These are phyloP conservation scores for Pocillopora verrucosa DNA, from an alignment of 64 coral and sea anemone species.

Conservation along the genomic window DNA sequence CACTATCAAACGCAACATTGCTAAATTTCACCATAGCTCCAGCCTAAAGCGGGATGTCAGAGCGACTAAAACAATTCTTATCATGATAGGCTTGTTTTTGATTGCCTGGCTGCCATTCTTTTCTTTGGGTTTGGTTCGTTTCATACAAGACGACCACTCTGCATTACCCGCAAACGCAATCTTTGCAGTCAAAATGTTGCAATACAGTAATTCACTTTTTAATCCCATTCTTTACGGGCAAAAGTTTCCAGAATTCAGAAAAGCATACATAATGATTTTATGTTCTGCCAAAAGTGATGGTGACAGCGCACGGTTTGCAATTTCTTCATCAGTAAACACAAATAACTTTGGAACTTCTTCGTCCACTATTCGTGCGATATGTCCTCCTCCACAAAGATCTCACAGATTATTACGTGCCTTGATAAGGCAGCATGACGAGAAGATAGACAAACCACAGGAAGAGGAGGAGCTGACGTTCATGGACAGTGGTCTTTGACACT, in stretches of 20 bases:
- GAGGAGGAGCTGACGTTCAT: background rate
- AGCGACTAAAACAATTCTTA: constrained; percentile 64
- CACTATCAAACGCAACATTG: constrained; percentile 40
- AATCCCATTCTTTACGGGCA: constrained; percentile 81
- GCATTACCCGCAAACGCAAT: constrained; percentile 43
- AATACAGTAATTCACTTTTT: constrained; percentile 79
- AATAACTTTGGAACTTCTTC: background rate
- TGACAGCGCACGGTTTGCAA: background rate
- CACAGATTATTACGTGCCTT: background rate
- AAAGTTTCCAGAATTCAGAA: constrained; percentile 85
- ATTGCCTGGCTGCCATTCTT: constrained; percentile 88
- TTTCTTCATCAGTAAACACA: background rate
- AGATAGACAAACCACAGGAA: background rate
- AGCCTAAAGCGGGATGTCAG: constrained; percentile 38
- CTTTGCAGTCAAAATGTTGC: constrained; percentile 77
- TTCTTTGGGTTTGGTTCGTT: constrained; percentile 25
- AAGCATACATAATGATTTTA: constrained; percentile 49
- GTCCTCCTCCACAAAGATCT: background rate
- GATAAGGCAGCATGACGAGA: background rate
- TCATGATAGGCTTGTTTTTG: constrained; percentile 73
- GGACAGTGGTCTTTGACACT: background rate
- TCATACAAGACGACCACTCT: background rate
- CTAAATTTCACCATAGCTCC: constrained; percentile 7
- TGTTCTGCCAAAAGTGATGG: constrained; percentile 4
- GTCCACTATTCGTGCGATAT: background rate